Evolutionary conservation across 2,113 vertebrate genomes (phyloP).

Genomic region (Passer domesticus): DNA sequence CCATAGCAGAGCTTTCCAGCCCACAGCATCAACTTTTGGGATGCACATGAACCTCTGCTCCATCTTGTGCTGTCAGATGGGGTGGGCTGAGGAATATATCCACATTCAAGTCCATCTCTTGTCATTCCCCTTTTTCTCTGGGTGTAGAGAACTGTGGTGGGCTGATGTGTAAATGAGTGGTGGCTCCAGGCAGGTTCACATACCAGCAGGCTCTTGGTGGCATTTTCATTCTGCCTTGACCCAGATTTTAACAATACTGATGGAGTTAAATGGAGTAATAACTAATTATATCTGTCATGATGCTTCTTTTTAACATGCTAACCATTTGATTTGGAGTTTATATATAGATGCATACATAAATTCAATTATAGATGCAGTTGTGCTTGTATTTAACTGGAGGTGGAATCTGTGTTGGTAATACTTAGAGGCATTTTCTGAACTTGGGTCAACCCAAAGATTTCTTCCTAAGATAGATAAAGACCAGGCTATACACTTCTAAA

Average conservation of each 20-base stretch:
- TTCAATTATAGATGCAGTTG: background rate
- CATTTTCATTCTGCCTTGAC: conserved; percentile 10
- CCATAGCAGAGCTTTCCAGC: background rate
- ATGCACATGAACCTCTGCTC: background rate
- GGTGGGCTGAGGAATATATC: background rate
- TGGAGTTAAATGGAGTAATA: background rate
- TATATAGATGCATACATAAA: background rate
- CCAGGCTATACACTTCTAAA: background rate
- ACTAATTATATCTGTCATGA: conserved; percentile 5
- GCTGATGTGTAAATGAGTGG: background rate
- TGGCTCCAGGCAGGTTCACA: background rate
- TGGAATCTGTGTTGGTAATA: background rate
- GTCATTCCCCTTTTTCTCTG: background rate
- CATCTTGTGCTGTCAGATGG: background rate
- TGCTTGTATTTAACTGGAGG: background rate
- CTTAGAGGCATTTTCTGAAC: background rate
- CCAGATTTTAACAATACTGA: background rate
- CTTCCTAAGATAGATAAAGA: background rate
- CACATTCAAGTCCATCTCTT: background rate
- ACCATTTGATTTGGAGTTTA: background rate
- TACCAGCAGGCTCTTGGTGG: background rate
- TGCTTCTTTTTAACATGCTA: background rate
- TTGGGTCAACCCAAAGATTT: background rate
- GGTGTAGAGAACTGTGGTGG: background rate
- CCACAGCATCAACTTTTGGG: accelerated